Evolutionary conservation across 2,888 invertebrate species (phyloP), one percentile per base, ranked within the genome.

Genomic region (Selenia dentaria): DNA sequence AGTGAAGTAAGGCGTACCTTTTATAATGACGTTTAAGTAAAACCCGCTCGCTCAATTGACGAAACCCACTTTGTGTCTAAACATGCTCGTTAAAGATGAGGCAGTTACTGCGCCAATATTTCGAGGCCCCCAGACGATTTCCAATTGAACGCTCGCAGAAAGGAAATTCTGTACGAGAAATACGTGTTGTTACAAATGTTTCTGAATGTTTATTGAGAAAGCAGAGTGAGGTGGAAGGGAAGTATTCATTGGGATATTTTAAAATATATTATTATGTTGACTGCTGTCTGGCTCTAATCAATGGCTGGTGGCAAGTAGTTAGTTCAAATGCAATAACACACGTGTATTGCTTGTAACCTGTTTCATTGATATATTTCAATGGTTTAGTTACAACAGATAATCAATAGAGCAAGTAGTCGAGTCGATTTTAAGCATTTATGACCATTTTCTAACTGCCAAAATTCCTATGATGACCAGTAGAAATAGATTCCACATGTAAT

Each of bases 21-120:
- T 78, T 78, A 71, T 74, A 82, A 79, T 70, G 70, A 74, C 56
- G 67, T 41, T 13, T 27, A 39, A 34, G 39, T 29, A 24, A 36
- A 36, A 26, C 36, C 40, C 11, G 28, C 66, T 65, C 62, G 58
- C 65, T 54, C 64, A 68, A 66, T 72, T 59, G 66, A 47, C 43
- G 55, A 59, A 61, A 68, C 67, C 31, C 32, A 36, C 62, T 65
- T 59, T 61, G 56, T 64, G 59, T 66, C 52, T 29, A 51, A 54
- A 64, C 63, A 64, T 61, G 58, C 62, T 74, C 59, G 65, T 72
- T 70, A 67, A 61, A 32, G 33, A 34, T 62, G 59, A 59, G 59
- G 62, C 61, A 57, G 57, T 64, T 64, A 64, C 61, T 28, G 39
- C 9, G 32, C 27, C 31, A 6, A 29, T 27, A 31, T 29, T 28